These are phyloP conservation scores for Macrobrachium rosenbergii DNA, from an alignment of 1,140 invertebrate genomes.

Conservation along the genomic window DNA sequence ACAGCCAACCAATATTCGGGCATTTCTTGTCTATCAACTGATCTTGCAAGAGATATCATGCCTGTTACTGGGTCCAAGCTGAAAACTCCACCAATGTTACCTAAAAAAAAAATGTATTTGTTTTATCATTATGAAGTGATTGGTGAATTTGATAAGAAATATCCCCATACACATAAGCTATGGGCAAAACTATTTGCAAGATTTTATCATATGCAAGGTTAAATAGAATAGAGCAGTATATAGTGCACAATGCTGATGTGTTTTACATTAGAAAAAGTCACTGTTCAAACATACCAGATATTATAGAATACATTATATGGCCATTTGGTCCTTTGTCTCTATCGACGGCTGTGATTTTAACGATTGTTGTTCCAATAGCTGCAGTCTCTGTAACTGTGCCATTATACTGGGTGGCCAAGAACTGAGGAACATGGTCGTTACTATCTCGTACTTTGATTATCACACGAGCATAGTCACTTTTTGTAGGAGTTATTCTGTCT, in stretches of 20 bases:
- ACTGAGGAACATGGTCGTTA: constrained; percentile 91
- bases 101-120: constrained; percentile 21
- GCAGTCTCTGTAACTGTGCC: constrained; percentile 82
- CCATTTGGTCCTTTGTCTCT: constrained; percentile 87
- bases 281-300: constrained; percentile 75
- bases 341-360: constrained; percentile 83
- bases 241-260: background rate
- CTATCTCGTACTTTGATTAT: constrained; percentile 86
- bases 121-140: background rate
- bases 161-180: background rate
- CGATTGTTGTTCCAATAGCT: constrained; percentile 79
- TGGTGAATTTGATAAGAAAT: background rate
- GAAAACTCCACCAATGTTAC: constrained; percentile 73
- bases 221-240: background rate
- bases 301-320: constrained; percentile 83
- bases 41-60: constrained; percentile 80
- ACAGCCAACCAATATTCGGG: constrained; percentile 80
- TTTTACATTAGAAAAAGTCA: background rate
- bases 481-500: constrained; percentile 88
- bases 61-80: constrained; percentile 84
- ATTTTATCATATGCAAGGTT: constrained; percentile 74
- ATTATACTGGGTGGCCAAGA: constrained; percentile 81
- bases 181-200: too few species aligned
- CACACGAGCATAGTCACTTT: constrained; percentile 86
- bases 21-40: constrained; percentile 86